A percentile compares a stretch with the other conserved stretches of the same genome.
These are phyloP conservation scores for Athetis lepigone DNA, from an alignment of 2,888 invertebrate genomes.

Conservation along the genomic window DNA sequence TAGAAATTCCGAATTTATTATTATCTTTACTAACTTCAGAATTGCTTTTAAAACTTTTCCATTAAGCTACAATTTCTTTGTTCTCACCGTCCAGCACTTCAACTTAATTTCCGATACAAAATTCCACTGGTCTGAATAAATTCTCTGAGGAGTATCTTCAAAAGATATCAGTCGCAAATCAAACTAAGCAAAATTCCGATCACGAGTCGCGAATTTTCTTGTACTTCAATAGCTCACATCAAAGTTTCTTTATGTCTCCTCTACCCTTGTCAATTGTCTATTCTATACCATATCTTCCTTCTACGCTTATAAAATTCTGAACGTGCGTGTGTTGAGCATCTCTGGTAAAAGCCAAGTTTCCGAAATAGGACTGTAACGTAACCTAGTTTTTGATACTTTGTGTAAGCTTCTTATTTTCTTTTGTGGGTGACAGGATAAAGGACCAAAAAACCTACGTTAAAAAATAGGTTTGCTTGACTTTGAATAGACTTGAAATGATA, in stretches of 20 bases:
- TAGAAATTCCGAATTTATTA: conserved; percentile 30
- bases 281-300: conserved; percentile 73
- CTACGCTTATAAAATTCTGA: conserved; percentile 62
- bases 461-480: neutral
- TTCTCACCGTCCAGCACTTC: conserved; percentile 42
- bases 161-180: conserved; percentile 75
- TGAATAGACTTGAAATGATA: neutral
- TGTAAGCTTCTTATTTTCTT: conserved; percentile 38
- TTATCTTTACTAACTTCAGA: conserved; percentile 39
- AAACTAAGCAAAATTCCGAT: conserved; percentile 76
- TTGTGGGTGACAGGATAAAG: conserved; percentile 20
- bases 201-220: conserved; percentile 78
- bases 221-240: conserved; percentile 80
- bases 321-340: conserved; percentile 46
- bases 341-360: conserved; percentile 55
- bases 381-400: conserved; percentile 58
- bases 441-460: neutral
- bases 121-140: conserved; percentile 57
- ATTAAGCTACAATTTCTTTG: conserved; percentile 49
- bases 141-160: conserved; percentile 60
- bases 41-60: conserved; percentile 47
- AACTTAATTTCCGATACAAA: conserved; percentile 63
- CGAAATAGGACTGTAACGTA: conserved; percentile 54
- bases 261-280: conserved; percentile 83
- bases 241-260: conserved; percentile 79